These are phyloP conservation scores for Nothocercus nigrocapillus DNA, from an alignment of 2,113 vertebrate species.

Conservation along the genomic window DNA sequence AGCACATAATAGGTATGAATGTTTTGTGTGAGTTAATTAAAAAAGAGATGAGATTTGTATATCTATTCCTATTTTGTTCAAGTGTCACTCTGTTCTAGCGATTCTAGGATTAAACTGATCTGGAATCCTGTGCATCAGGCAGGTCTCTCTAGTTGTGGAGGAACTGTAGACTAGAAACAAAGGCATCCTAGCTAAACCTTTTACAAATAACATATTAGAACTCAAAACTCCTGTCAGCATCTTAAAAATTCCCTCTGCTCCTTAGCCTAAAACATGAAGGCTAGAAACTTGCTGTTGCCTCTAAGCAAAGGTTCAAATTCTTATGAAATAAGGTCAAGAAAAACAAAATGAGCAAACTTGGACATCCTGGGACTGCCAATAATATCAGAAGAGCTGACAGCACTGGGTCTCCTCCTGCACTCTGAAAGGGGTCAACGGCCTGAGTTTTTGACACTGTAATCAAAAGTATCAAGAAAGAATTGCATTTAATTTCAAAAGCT, in stretches of 20 bases:
- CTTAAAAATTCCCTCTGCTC: background rate
- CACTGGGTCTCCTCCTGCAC: background rate
- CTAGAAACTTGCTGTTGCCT: background rate
- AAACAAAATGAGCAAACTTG: background rate
- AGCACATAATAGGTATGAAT: background rate
- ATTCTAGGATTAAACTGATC: background rate
- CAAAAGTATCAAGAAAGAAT: background rate
- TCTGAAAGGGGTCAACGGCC: background rate
- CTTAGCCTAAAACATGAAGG: background rate
- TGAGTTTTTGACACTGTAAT: background rate
- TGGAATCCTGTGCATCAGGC: background rate
- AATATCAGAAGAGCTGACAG: background rate
- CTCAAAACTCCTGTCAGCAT: background rate
- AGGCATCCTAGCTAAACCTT: background rate
- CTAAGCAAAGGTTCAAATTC: background rate
- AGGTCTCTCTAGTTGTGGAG: background rate
- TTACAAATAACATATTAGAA: background rate
- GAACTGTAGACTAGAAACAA: background rate
- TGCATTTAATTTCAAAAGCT: background rate
- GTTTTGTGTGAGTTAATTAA: conserved; percentile 19
- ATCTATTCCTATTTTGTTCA: background rate
- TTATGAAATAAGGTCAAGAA: background rate
- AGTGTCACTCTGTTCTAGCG: background rate
- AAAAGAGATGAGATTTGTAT: background rate
- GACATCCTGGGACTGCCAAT: background rate